Evolutionary conservation across 2,888 invertebrate genomes (phyloP).

Genomic region (Phania funesta): DNA sequence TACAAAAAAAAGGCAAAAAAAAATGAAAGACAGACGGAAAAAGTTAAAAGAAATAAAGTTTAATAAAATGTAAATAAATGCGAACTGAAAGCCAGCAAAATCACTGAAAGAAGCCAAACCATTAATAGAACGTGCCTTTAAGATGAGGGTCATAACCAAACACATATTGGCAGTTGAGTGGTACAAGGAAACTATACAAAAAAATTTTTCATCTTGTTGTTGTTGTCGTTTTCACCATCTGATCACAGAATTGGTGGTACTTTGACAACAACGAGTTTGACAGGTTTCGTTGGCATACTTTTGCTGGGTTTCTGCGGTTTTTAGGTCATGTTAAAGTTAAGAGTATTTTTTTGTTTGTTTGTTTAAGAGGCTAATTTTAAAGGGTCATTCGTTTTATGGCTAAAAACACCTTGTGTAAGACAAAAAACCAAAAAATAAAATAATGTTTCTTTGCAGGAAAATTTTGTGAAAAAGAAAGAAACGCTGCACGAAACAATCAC

Average conservation of each 20-base stretch:
- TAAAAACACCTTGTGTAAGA: no score
- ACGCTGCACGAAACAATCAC: no score
- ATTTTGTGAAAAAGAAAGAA: no score
- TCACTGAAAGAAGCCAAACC: slow-evolving; percentile 18
- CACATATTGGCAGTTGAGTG: slow-evolving; percentile 23
- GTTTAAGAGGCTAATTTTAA: no score
- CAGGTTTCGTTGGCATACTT: slow-evolving; percentile 65
- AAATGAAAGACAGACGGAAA: neutral
- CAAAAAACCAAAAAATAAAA: no score
- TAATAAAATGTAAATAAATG: slow-evolving; percentile 30
- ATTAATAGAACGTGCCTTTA: slow-evolving; percentile 64
- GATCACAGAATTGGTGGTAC: slow-evolving; percentile 55
- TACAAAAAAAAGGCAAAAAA: neutral
- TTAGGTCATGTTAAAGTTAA: slow-evolving; percentile 60
- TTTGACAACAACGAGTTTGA: slow-evolving; percentile 54
- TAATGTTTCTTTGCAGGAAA: no score
- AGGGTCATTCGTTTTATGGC: no score
- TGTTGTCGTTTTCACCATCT: slow-evolving; percentile 29
- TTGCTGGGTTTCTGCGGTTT: slow-evolving; percentile 45
- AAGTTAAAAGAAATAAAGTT: neutral
- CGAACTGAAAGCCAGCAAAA: slow-evolving; percentile 12
- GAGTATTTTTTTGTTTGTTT: neutral
- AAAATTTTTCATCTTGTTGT: no score
- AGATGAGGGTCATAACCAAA: slow-evolving; percentile 63
- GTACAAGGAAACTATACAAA: slow-evolving; percentile 32